Conservation (phyloP, 2,888 invertebrate genomes). For the Lithophane socia region DNA sequence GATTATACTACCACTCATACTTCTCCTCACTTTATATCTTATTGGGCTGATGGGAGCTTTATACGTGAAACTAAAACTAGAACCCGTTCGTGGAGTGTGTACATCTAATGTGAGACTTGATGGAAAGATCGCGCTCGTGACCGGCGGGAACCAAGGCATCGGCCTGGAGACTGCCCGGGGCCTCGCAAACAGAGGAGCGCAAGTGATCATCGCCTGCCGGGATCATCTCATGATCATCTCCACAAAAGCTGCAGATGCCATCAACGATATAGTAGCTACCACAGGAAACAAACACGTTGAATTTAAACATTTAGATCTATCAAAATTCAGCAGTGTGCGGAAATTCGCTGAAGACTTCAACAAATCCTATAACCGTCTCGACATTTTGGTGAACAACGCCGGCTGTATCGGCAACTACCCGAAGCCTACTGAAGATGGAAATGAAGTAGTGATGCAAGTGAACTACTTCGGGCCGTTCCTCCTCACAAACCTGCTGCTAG, state of each 20-base stretch:
- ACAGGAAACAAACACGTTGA: slow-evolving; percentile 93
- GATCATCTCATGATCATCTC: too few relatives aligned
- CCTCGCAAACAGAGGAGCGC: slow-evolving; percentile 93
- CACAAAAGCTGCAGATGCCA: slow-evolving; percentile 92
- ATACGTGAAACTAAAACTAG: slow-evolving; percentile 38
- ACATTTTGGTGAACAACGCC: slow-evolving; percentile 92
- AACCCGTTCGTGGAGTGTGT: slow-evolving; percentile 72
- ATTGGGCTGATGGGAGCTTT: neutral
- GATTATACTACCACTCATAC: neutral
- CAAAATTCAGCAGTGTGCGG: slow-evolving; percentile 87
- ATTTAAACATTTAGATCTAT: slow-evolving; percentile 88
- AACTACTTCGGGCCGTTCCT: slow-evolving; percentile 94
- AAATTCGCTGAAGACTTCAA: slow-evolving; percentile 91
- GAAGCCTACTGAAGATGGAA: slow-evolving; percentile 90
- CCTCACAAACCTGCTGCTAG: slow-evolving; percentile 92
- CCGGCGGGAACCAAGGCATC: slow-evolving; percentile 96
- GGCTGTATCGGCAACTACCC: slow-evolving; percentile 82
- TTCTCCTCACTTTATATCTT: neutral
- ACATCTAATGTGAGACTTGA: slow-evolving; percentile 75
- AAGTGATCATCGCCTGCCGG: slow-evolving; percentile 93
- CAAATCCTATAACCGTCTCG: slow-evolving; percentile 85
- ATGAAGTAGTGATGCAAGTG: slow-evolving; percentile 91
- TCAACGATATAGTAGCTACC: slow-evolving; percentile 92
- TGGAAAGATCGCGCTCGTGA: slow-evolving; percentile 93
- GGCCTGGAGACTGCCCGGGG: slow-evolving; percentile 94